Evolutionary conservation across 2,888 invertebrate genomes (phyloP).

Genomic region (Amphipyra berbera): DNA sequence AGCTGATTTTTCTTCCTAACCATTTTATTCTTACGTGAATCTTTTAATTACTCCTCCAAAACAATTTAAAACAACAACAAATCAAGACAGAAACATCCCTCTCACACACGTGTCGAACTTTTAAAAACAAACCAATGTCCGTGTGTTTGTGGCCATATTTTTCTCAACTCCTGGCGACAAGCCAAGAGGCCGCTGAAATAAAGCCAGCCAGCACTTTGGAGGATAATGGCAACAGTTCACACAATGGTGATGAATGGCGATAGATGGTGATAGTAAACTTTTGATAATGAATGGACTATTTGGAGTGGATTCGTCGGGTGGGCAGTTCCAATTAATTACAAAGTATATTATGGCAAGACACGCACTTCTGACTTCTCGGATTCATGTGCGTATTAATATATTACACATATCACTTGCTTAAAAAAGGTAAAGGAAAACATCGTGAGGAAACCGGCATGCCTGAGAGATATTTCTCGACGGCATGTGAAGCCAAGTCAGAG

Average conservation of each 20-base stretch:
- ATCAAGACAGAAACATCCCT: slow-evolving; percentile 9
- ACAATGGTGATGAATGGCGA: slow-evolving; percentile 41
- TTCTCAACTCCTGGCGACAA: slow-evolving; percentile 33
- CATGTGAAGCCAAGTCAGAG: too few species aligned
- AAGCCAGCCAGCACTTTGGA: slow-evolving; percentile 34
- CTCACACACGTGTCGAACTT: slow-evolving; percentile 12
- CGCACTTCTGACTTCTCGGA: too few species aligned
- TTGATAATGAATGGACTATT: slow-evolving; percentile 24
- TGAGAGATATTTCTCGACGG: too few species aligned
- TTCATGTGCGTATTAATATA: too few species aligned
- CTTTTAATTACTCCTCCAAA: neutral
- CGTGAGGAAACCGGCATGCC: too few species aligned
- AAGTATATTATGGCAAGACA: too few species aligned
- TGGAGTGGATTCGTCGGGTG: slow-evolving; percentile 1
- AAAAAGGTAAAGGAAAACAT: too few species aligned
- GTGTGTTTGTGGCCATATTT: slow-evolving; percentile 9
- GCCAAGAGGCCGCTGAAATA: slow-evolving; percentile 43
- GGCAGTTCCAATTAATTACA: neutral
- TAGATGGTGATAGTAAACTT: slow-evolving; percentile 27
- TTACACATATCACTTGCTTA: too few species aligned
- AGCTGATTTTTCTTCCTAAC: too few species aligned
- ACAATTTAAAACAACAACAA: slow-evolving; percentile 22
- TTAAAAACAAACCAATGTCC: slow-evolving; percentile 16
- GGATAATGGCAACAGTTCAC: slow-evolving; percentile 35
- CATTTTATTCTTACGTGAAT: too few species aligned